Percentiles rank a stretch among this genome's conserved stretches.
Evolutionary conservation across 2,113 vertebrate species (phyloP).

Genomic region (Sus scrofa): DNA sequence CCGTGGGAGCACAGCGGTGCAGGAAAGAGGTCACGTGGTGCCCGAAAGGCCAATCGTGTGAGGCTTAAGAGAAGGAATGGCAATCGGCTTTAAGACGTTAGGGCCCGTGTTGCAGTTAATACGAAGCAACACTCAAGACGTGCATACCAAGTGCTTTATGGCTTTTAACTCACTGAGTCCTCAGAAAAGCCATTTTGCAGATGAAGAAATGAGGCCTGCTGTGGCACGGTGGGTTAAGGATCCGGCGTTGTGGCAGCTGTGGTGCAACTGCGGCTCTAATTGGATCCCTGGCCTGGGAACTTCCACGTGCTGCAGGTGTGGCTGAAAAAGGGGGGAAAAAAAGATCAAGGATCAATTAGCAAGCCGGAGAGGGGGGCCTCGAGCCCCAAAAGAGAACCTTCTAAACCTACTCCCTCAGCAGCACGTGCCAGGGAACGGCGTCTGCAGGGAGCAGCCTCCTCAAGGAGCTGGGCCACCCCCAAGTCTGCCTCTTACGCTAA

Average conservation of each 20-base stretch:
- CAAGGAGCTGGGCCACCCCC: not conserved
- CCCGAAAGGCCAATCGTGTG: not conserved
- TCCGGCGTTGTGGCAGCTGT: too few species aligned
- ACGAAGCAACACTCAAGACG: not conserved
- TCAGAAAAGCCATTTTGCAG: not conserved
- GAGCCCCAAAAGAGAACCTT: not conserved
- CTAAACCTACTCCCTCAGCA: not conserved
- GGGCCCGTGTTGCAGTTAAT: rapidly evolving
- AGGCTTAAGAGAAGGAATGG: not conserved
- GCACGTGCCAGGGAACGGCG: not conserved
- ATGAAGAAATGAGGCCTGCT: not conserved
- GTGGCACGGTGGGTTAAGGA: too few species aligned
- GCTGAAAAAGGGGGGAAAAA: too few species aligned
- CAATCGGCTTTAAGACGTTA: not conserved
- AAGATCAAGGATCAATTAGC: not conserved
- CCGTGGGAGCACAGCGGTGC: not conserved
- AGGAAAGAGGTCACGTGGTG: not conserved
- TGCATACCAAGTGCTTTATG: not conserved
- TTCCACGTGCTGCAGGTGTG: too few species aligned
- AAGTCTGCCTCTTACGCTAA: not conserved
- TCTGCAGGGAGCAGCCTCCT: not conserved
- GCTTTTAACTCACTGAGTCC: not conserved
- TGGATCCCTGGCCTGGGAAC: too few species aligned
- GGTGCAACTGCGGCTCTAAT: too few species aligned
- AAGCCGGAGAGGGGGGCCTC: not conserved